Percentiles rank a stretch among this genome's conserved stretches.
Evolutionary conservation across 2,797 vertebrate genomes (phyloP).

Genomic region (Melanotaenia trifasciata): DNA sequence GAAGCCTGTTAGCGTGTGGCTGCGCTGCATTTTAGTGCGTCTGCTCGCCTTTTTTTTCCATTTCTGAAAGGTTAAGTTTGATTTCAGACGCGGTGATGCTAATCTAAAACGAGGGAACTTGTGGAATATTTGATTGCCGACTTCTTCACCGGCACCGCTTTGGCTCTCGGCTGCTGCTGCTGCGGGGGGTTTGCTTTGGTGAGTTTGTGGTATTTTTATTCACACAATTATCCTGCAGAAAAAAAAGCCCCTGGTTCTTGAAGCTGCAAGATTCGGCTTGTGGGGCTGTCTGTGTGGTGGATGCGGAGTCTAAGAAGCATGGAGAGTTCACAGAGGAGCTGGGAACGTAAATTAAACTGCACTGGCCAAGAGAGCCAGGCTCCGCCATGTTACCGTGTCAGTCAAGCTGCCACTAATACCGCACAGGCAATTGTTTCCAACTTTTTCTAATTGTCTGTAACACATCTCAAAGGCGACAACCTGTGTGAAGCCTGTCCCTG

Average conservation of each 20-base stretch:
- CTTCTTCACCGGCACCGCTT: conserved; percentile 6
- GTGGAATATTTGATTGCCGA: conserved; percentile 29
- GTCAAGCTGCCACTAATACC: conserved; percentile 30
- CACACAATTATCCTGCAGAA: background rate
- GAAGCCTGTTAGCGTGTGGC: background rate
- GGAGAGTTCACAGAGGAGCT: conserved; percentile 59
- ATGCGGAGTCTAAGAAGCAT: conserved; percentile 41
- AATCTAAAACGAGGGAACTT: conserved; percentile 53
- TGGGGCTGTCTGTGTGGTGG: conserved; percentile 5
- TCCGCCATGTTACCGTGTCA: conserved; percentile 73
- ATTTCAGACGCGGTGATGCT: conserved; percentile 32
- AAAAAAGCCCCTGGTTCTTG: background rate
- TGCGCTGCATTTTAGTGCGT: conserved; percentile 10
- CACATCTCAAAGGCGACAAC: conserved; percentile 10
- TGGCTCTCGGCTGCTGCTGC: conserved; percentile 12
- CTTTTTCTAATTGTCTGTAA: conserved; percentile 37
- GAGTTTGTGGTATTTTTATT: conserved; percentile 25
- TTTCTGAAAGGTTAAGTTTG: conserved; percentile 22
- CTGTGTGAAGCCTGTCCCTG: conserved; percentile 11
- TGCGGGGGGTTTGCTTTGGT: conserved; percentile 31
- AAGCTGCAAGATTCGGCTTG: conserved; percentile 19
- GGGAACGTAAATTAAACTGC: conserved; percentile 23
- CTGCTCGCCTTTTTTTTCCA: background rate
- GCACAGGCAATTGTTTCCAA: conserved; percentile 51
- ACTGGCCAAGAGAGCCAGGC: conserved; percentile 29